A percentile compares a stretch with the other conserved stretches of the same genome.
These are phyloP conservation scores for Pristiophorus japonicus DNA, from an alignment of 2,113 vertebrate species.

Conservation along the genomic window DNA sequence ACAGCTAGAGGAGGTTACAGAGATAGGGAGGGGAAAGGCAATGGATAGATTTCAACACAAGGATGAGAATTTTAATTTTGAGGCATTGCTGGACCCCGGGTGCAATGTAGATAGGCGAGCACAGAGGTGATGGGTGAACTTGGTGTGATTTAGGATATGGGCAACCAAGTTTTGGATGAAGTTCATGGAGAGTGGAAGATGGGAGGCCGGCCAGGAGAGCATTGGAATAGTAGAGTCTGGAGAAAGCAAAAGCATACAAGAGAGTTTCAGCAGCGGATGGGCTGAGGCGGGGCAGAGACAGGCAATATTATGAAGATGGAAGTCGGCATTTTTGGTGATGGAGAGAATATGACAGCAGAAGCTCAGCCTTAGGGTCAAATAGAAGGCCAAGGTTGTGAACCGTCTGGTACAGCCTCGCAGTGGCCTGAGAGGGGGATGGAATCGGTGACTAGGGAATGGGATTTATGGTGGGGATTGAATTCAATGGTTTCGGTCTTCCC, in stretches of 20 bases:
- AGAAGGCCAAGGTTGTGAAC: neutral
- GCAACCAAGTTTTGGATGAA: neutral
- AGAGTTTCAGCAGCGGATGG: neutral
- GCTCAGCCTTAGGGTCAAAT: neutral
- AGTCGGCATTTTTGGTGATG: neutral
- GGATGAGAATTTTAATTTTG: too few species aligned
- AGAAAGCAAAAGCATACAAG: neutral
- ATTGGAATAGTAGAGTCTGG: neutral
- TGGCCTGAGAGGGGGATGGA: neutral
- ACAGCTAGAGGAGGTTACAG: too few species aligned
- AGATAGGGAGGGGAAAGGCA: too few species aligned
- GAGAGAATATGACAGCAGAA: neutral
- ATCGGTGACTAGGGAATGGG: neutral
- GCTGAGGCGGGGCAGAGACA: neutral
- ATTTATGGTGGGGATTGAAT: neutral
- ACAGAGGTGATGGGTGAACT: neutral
- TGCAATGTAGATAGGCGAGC: too few species aligned
- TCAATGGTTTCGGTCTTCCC: neutral
- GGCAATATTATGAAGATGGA: neutral
- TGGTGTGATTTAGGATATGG: neutral
- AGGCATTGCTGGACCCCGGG: too few species aligned
- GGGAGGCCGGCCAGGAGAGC: neutral
- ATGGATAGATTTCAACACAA: too few species aligned
- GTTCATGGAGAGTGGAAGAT: neutral
- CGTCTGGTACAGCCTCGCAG: neutral